phyloP scores from a whole-genome alignment of 1,140 invertebrate genomes.

The Drosophila prosaltans region DNA sequence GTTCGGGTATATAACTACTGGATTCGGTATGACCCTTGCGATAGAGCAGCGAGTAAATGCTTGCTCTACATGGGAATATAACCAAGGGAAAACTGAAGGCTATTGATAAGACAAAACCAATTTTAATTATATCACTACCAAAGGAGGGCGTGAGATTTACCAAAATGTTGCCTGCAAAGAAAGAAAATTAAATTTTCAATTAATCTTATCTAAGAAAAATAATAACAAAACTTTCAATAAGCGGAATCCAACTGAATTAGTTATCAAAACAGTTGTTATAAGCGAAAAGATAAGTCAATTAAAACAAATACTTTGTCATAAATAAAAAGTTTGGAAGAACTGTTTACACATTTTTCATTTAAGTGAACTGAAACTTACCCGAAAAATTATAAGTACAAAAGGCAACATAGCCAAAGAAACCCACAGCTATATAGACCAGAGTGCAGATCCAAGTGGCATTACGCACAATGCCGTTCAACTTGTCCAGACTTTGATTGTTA shows the following conservation, averaged over 20 bases:
- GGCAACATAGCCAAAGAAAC: slow-evolving; percentile 97
- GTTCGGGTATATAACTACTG: slow-evolving; percentile 88
- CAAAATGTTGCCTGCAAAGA: slow-evolving; percentile 92
- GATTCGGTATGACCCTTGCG: slow-evolving; percentile 85
- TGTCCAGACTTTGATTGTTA: slow-evolving; percentile 93
- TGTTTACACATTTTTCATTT: neutral
- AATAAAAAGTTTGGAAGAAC: neutral
- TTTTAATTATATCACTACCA: slow-evolving; percentile 93
- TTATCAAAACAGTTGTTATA: slow-evolving; percentile 61
- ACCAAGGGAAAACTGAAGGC: slow-evolving; percentile 98
- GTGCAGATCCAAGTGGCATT: slow-evolving; percentile 96
- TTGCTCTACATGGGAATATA: slow-evolving; percentile 97
- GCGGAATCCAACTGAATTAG: neutral
- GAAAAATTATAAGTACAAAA: slow-evolving; percentile 90
- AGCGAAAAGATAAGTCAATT: slow-evolving; percentile 60
- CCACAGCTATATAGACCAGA: slow-evolving; percentile 92
- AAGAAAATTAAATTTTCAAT: neutral
- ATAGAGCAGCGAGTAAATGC: slow-evolving; percentile 95
- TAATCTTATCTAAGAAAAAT: too few relatives aligned
- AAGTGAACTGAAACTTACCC: slow-evolving; percentile 87
- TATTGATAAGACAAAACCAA: slow-evolving; percentile 97
- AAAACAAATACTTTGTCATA: too few relatives aligned
- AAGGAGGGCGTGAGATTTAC: slow-evolving; percentile 92
- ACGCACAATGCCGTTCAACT: slow-evolving; percentile 93
- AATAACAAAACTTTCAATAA: neutral